phyloP scores from a whole-genome alignment of 2,888 invertebrate species.

The Nymphalis urticae region DNA sequence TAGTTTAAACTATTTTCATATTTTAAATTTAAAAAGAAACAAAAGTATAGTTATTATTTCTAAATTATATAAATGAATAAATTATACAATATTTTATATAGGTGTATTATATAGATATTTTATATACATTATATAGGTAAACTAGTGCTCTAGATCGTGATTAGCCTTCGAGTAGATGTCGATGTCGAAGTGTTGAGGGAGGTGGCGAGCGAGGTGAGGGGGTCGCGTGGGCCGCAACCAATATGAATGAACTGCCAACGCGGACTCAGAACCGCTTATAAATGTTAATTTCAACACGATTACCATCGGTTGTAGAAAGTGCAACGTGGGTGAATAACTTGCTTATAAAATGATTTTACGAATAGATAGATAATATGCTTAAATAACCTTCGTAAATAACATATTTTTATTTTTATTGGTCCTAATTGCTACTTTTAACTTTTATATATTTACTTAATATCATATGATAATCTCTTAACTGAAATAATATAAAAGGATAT shows the following conservation, averaged over 20 bases:
- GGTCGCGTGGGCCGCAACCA: constrained; percentile 41
- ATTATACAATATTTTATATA: too few relatives aligned
- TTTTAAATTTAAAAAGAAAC: constrained; percentile 18
- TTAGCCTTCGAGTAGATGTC: constrained; percentile 21
- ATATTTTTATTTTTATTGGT: too few relatives aligned
- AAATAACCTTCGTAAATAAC: background rate
- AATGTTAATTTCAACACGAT: constrained; percentile 43
- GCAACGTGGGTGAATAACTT: constrained; percentile 40
- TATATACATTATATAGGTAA: background rate
- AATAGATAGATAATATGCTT: constrained; percentile 2
- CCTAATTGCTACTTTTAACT: too few relatives aligned
- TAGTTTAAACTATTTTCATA: background rate
- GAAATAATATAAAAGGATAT: too few relatives aligned
- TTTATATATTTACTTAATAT: too few relatives aligned
- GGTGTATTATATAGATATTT: too few relatives aligned
- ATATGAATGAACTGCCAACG: constrained; percentile 57
- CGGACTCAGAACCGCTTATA: constrained; percentile 35
- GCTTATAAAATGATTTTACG: background rate
- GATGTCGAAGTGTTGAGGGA: constrained; percentile 22
- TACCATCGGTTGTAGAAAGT: constrained; percentile 44
- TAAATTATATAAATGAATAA: too few relatives aligned
- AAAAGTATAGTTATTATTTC: background rate
- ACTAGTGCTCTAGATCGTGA: constrained; percentile 17
- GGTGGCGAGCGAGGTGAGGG: constrained; percentile 37
- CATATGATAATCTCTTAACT: too few relatives aligned